Evolutionary conservation across 2,888 invertebrate genomes (phyloP).

Genomic region (Cheilosia variabilis): DNA sequence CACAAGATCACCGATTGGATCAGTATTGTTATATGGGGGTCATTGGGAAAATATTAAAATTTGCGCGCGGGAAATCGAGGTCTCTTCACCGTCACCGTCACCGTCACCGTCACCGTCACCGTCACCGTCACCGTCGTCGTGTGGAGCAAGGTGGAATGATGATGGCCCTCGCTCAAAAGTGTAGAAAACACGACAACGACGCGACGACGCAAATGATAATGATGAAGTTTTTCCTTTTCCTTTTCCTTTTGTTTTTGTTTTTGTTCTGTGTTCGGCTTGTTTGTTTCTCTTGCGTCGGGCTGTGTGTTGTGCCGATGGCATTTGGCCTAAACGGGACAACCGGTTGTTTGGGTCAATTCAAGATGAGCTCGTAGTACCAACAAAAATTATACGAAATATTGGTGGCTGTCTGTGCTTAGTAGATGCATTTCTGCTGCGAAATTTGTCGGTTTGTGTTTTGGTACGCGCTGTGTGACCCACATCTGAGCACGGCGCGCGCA

Average conservation of each 20-base stretch:
- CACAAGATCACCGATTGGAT: slow-evolving; percentile 64
- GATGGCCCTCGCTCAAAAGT: slow-evolving; percentile 63
- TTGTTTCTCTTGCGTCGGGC: slow-evolving; percentile 45
- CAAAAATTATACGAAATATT: slow-evolving; percentile 29
- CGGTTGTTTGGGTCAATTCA: slow-evolving; percentile 72
- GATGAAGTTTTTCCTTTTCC: slow-evolving; percentile 47
- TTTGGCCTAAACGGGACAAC: slow-evolving; percentile 73
- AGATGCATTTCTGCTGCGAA: slow-evolving; percentile 52
- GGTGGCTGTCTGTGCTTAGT: slow-evolving; percentile 68
- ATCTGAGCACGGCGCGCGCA: slow-evolving; percentile 16
- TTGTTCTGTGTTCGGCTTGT: slow-evolving; percentile 19
- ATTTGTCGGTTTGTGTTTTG: slow-evolving; percentile 33
- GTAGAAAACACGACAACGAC: slow-evolving; percentile 70
- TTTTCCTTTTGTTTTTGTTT: slow-evolving; percentile 45
- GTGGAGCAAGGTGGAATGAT: slow-evolving; percentile 70
- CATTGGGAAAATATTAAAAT: slow-evolving; percentile 75
- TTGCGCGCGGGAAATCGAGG: slow-evolving; percentile 68
- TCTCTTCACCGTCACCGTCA: slow-evolving; percentile 22
- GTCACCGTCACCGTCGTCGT: slow-evolving; percentile 9
- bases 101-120: too few relatives aligned
- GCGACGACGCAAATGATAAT: slow-evolving; percentile 72
- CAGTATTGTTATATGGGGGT: slow-evolving; percentile 75
- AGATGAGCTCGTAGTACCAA: slow-evolving; percentile 44
- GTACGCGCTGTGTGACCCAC: slow-evolving; percentile 65
- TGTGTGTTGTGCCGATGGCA: slow-evolving; percentile 63